phyloP scores from a whole-genome alignment of 2,797 vertebrate genomes.

The Moxostoma hubbsi region DNA sequence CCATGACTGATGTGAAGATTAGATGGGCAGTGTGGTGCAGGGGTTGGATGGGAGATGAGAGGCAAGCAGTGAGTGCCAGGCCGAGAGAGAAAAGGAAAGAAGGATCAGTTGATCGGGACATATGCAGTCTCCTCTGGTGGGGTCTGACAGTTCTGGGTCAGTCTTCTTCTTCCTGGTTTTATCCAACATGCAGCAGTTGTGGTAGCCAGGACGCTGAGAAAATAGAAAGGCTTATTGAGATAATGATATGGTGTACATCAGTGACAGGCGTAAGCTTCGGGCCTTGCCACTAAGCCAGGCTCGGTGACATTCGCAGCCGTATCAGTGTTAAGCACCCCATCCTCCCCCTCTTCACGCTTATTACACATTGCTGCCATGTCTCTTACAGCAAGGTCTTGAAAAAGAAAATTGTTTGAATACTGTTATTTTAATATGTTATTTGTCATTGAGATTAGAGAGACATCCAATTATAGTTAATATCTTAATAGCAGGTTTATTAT shows the following conservation, averaged over 20 bases:
- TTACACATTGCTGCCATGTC: conserved; percentile 5
- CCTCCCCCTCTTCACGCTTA: conserved; percentile 14
- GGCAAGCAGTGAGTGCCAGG: conserved; percentile 71
- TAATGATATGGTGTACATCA: conserved; percentile 78
- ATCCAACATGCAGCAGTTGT: conserved; percentile 68
- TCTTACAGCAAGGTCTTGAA: neutral
- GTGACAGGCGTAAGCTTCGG: conserved; percentile 78
- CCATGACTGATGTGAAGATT: conserved; percentile 77
- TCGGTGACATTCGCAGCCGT: conserved; percentile 22
- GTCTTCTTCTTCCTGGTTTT: conserved; percentile 71
- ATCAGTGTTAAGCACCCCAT: conserved; percentile 14
- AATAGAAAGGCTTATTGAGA: conserved; percentile 83
- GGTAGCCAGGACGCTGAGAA: conserved; percentile 69
- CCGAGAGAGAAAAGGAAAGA: conserved; percentile 66
- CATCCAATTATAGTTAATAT: conserved; percentile 25
- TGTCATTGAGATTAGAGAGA: conserved; percentile 14
- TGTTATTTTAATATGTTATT: conserved; percentile 26
- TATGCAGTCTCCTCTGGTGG: conserved; percentile 72
- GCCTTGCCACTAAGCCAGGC: conserved; percentile 28
- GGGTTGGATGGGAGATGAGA: conserved; percentile 76
- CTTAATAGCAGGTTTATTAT: conserved; percentile 32
- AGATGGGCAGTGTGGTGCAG: conserved; percentile 78
- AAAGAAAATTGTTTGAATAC: conserved; percentile 19
- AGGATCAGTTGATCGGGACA: conserved; percentile 71
- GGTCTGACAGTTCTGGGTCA: conserved; percentile 85